Evolutionary conservation across 2,797 vertebrate species (phyloP).

Genomic region (Typhlichthys eigenmanni): DNA sequence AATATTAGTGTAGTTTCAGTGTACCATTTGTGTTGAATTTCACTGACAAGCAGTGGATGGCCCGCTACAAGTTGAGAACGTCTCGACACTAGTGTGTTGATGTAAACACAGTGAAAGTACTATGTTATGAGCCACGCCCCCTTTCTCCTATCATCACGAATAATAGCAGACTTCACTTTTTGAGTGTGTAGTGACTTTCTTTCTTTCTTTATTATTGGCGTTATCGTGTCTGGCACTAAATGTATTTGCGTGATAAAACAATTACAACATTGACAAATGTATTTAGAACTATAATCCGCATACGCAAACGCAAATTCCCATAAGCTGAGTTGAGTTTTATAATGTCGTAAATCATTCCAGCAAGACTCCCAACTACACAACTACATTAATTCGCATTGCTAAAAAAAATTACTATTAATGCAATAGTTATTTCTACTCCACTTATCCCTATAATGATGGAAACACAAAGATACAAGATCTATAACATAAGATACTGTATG

Average conservation of each 20-base stretch:
- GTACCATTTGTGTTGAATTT: not conserved
- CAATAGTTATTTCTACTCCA: no score
- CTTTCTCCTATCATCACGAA: not conserved
- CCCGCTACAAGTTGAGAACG: not conserved
- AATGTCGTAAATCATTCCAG: not conserved
- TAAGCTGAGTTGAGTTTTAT: no score
- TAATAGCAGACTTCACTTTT: no score
- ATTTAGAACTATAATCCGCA: not conserved
- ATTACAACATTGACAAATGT: not conserved
- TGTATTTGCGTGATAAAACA: not conserved
- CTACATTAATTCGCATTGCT: not conserved
- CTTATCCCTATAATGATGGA: no score
- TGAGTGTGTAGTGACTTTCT: no score
- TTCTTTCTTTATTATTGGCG: not conserved
- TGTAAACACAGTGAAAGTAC: conserved; percentile 50
- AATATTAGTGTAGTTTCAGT: not conserved
- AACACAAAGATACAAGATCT: not conserved
- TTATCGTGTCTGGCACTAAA: not conserved
- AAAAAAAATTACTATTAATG: not conserved
- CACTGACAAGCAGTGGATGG: not conserved
- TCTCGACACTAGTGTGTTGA: conserved; percentile 6
- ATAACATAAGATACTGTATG: not conserved
- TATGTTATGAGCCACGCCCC: conserved; percentile 34
- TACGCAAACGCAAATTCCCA: not conserved
- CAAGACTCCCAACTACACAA: not conserved